Percentiles rank a stretch among this genome's conserved stretches.
These are phyloP conservation scores for Hydrolagus colliei DNA, from an alignment of 2,797 vertebrate genomes.

Conservation along the genomic window DNA sequence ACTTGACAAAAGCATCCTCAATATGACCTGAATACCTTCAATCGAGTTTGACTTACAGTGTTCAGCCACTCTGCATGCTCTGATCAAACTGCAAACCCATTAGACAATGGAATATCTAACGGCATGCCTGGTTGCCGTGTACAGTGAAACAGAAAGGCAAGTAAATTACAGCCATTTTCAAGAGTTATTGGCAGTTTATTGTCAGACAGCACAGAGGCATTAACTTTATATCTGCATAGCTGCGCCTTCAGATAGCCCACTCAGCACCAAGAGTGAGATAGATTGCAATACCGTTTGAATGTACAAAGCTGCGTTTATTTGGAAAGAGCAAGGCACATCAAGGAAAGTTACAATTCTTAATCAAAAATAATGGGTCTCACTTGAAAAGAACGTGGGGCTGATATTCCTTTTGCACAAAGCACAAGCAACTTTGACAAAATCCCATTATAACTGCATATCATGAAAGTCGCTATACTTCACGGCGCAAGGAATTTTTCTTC, in stretches of 20 bases:
- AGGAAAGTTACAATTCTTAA: slow-evolving; percentile 26
- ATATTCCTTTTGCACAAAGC: too few relatives aligned
- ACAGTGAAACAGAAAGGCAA: neutral
- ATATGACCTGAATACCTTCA: too few relatives aligned
- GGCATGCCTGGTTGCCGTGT: neutral
- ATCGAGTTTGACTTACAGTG: neutral
- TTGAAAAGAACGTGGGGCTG: neutral
- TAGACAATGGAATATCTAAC: neutral
- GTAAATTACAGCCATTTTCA: neutral
- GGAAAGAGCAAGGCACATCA: slow-evolving; percentile 10
- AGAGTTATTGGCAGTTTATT: neutral
- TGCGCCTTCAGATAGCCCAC: neutral
- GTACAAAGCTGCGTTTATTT: neutral
- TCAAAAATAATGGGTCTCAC: slow-evolving; percentile 6
- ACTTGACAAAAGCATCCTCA: neutral
- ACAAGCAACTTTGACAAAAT: too few relatives aligned
- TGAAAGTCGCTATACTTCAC: too few relatives aligned
- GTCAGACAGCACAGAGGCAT: neutral
- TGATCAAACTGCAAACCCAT: neutral
- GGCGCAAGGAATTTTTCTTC: too few relatives aligned
- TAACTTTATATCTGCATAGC: neutral
- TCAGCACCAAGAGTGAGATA: neutral
- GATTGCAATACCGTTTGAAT: neutral
- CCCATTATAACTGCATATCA: too few relatives aligned
- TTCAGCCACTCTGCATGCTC: neutral